These are phyloP conservation scores for Tachina lurida DNA, from an alignment of 2,888 invertebrate species.

Conservation along the genomic window DNA sequence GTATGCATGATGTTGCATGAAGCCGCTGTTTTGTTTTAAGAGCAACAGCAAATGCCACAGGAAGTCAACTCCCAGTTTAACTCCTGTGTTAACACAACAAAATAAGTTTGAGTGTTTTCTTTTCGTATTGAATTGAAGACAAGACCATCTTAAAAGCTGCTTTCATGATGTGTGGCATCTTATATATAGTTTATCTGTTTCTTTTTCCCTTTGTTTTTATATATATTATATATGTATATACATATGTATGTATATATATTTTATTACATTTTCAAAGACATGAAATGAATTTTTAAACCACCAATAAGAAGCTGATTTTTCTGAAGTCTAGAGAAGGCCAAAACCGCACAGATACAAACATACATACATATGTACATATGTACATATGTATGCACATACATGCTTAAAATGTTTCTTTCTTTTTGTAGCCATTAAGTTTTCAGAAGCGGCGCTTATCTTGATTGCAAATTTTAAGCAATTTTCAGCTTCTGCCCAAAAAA, in stretches of 20 bases:
- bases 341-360: conserved; percentile 11
- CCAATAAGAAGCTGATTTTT: conserved; percentile 58
- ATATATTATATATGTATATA: neutral
- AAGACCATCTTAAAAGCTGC: conserved; percentile 51
- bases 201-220: neutral
- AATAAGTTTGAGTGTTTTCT: conserved; percentile 43
- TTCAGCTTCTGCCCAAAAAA: conserved; percentile 9
- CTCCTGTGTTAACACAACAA: conserved; percentile 62
- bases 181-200: conserved; percentile 38
- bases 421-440: conserved; percentile 47
- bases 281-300: conserved; percentile 62
- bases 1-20: conserved; percentile 11
- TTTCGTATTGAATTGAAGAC: conserved; percentile 54
- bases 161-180: conserved; percentile 67
- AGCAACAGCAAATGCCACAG: conserved; percentile 56
- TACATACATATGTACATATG: too few relatives aligned
- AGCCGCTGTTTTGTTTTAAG: conserved; percentile 52
- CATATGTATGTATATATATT: neutral
- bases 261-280: conserved; percentile 40
- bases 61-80: conserved; percentile 68
- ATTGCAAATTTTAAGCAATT: conserved; percentile 33
- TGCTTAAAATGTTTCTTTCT: neutral
- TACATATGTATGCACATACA: neutral
- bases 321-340: conserved; percentile 11
- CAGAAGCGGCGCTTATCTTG: conserved; percentile 61